A percentile compares a stretch with the other conserved stretches of the same genome.
phyloP scores from a whole-genome alignment of 2,797 vertebrate species.

The Sylvia borin region DNA sequence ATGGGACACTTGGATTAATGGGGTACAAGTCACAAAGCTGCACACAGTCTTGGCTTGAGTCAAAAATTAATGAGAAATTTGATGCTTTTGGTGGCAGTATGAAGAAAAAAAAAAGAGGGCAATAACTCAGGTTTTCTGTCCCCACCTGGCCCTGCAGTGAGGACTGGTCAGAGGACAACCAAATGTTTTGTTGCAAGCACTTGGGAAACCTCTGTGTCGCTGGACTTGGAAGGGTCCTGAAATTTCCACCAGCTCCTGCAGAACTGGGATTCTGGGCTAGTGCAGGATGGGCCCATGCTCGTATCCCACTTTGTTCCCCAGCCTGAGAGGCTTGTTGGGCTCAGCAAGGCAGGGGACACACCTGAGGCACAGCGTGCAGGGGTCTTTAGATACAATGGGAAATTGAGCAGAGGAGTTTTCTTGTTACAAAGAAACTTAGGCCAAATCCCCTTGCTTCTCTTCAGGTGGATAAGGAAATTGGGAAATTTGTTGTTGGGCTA shows the following conservation, averaged over 20 bases:
- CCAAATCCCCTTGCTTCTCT: neutral
- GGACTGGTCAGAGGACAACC: neutral
- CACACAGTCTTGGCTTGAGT: neutral
- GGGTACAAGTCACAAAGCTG: neutral
- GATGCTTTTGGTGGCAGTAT: neutral
- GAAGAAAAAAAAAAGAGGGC: neutral
- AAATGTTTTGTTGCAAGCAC: neutral
- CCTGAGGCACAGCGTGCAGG: neutral
- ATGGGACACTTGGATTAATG: neutral
- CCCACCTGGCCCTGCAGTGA: neutral
- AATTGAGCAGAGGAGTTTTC: neutral
- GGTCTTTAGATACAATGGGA: neutral
- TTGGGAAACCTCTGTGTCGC: neutral
- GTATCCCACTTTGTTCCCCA: neutral
- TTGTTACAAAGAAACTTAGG: neutral
- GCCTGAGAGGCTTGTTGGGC: fast-evolving
- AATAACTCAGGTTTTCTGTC: neutral
- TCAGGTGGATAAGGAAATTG: neutral
- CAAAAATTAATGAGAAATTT: neutral
- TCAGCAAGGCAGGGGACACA: neutral
- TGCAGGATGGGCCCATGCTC: neutral
- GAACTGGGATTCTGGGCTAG: neutral
- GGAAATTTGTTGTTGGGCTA: neutral
- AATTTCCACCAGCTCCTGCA: neutral
- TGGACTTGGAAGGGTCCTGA: neutral